Evolutionary conservation across 2,797 vertebrate genomes (phyloP).

Genomic region (Oceanodroma leucorhoa): DNA sequence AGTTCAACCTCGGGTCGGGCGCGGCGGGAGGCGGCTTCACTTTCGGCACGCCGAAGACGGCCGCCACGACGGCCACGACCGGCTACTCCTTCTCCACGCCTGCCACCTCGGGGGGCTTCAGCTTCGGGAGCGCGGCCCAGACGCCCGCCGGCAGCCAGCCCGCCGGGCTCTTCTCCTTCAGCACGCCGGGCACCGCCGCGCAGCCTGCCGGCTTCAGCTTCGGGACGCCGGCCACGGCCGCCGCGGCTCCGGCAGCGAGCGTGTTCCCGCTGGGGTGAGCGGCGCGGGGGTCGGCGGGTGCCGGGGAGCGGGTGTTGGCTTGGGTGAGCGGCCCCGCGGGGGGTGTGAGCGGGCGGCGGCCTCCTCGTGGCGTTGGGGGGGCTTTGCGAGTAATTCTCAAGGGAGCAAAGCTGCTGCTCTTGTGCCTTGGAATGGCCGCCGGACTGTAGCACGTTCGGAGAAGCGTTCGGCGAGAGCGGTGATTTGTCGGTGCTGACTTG

Average conservation of each 20-base stretch:
- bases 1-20: conserved; percentile 81
- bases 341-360: fast-evolving
- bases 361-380: neutral
- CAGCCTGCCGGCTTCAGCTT: conserved; percentile 75
- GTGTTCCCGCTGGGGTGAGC: conserved; percentile 75
- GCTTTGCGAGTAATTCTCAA: fast-evolving
- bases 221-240: conserved; percentile 33
- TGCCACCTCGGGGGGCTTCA: conserved; percentile 67
- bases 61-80: conserved; percentile 46
- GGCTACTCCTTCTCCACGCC: conserved; percentile 72
- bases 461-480: fast-evolving
- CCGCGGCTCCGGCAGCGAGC: conserved; percentile 32
- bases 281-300: neutral
- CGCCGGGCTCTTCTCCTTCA: conserved; percentile 72
- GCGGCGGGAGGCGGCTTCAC: conserved; percentile 74
- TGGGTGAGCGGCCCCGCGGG: neutral
- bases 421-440: fast-evolving
- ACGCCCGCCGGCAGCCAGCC: conserved; percentile 50
- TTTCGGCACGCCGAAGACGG: conserved; percentile 80
- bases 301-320: neutral
- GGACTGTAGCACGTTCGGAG: fast-evolving
- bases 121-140: conserved; percentile 74
- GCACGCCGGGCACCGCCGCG: conserved; percentile 32
- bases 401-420: neutral
- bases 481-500: fast-evolving